A percentile compares a stretch with the other conserved stretches of the same genome.
Evolutionary conservation across 2,797 vertebrate species (phyloP).

Genomic region (Apogon talboti): DNA sequence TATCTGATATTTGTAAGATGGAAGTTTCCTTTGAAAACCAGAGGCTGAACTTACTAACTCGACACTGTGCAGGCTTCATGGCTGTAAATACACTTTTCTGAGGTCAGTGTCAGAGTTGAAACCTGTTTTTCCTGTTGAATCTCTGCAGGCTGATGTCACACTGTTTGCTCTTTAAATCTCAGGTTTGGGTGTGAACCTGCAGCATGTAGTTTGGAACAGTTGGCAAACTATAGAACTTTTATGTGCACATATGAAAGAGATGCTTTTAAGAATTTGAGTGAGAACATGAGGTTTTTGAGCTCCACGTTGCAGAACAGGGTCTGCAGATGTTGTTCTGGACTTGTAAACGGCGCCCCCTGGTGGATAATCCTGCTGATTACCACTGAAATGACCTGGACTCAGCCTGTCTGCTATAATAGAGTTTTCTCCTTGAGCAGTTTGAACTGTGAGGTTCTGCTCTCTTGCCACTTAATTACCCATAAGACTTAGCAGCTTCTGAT

Average conservation of each 20-base stretch:
- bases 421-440: background rate
- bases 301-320: too few species aligned
- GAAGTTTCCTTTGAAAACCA: too few species aligned
- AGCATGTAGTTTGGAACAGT: background rate
- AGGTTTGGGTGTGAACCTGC: background rate
- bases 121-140: background rate
- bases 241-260: too few species aligned
- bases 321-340: too few species aligned
- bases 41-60: too few species aligned
- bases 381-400: too few species aligned
- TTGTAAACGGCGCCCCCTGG: slow-evolving; percentile 11
- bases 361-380: background rate
- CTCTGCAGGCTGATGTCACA: background rate
- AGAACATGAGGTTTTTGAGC: too few species aligned
- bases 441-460: background rate
- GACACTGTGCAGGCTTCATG: background rate
- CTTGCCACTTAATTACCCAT: background rate
- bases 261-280: too few species aligned
- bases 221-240: too few species aligned
- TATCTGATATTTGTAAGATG: too few species aligned
- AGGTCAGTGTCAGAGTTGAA: background rate
- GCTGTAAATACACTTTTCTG: background rate
- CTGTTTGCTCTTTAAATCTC: slow-evolving; percentile 10
- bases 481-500: background rate
- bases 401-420: background rate